Evolutionary conservation across 2,797 vertebrate species (phyloP).

Genomic region (Antrozous pallidus): DNA sequence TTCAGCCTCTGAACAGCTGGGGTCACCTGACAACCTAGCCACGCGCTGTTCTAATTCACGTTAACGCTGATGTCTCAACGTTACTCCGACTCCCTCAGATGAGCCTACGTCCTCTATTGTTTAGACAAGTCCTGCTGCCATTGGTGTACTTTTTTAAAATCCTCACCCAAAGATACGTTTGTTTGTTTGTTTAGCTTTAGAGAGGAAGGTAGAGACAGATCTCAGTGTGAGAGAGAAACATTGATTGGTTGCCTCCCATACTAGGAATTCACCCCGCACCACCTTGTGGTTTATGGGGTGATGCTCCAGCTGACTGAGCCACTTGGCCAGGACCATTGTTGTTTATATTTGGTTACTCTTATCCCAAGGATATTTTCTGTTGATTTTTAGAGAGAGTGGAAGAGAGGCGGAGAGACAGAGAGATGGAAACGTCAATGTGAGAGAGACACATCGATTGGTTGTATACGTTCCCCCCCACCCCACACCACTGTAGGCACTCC

Average conservation of each 20-base stretch:
- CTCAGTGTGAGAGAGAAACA: neutral
- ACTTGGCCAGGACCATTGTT: neutral
- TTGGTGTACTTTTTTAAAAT: neutral
- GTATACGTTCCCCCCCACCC: no score
- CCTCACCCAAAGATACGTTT: neutral
- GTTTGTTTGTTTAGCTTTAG: neutral
- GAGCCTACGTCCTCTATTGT: fast-evolving
- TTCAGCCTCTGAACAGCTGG: neutral
- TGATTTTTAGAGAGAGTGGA: neutral
- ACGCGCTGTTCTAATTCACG: fast-evolving
- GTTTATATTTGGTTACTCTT: no score
- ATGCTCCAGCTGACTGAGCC: neutral
- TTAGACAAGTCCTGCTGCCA: fast-evolving
- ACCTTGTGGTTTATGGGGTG: neutral
- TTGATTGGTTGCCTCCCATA: neutral
- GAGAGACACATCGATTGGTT: neutral
- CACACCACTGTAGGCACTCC: no score
- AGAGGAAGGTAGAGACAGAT: neutral
- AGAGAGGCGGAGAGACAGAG: neutral
- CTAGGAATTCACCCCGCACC: neutral
- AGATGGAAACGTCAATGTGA: neutral
- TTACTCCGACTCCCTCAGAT: neutral
- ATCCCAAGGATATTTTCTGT: neutral
- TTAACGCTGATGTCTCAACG: fast-evolving
- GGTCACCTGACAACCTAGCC: fast-evolving